phyloP scores from a whole-genome alignment of 2,888 invertebrate species.

The Phyllotreta cruciferae region DNA sequence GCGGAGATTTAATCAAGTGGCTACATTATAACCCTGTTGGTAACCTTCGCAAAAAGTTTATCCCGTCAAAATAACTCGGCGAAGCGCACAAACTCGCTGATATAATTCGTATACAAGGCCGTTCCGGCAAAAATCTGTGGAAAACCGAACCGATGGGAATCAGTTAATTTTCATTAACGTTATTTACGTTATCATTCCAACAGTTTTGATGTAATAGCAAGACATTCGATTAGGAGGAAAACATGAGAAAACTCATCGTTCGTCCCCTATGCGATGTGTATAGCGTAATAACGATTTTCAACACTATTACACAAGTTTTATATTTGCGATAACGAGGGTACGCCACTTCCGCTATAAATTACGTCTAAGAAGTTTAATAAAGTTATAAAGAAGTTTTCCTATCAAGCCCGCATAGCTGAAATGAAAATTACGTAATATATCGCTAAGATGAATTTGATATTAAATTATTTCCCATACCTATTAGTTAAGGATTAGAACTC shows the following conservation, averaged over 20 bases:
- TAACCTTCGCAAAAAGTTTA: slow-evolving; percentile 29
- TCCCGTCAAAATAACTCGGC: slow-evolving; percentile 35
- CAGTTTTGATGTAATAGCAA: no score
- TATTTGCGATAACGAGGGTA: slow-evolving; percentile 26
- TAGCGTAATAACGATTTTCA: slow-evolving; percentile 16
- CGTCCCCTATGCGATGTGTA: not conserved
- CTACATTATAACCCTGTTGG: slow-evolving; percentile 33
- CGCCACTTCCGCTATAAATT: slow-evolving; percentile 24
- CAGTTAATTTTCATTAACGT: not conserved
- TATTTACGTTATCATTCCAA: not conserved
- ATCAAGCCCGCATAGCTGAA: slow-evolving; percentile 11
- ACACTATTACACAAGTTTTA: slow-evolving; percentile 28
- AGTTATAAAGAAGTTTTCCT: slow-evolving; percentile 23
- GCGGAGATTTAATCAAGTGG: slow-evolving; percentile 44
- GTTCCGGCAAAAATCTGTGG: not conserved
- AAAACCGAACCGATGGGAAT: not conserved
- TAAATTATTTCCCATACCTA: slow-evolving; percentile 5
- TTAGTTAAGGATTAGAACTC: no score
- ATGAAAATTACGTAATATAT: slow-evolving; percentile 15
- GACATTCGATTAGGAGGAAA: no score
- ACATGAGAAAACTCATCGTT: no score
- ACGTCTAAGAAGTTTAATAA: slow-evolving; percentile 19
- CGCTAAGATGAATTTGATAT: slow-evolving; percentile 2
- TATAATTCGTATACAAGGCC: not conserved
- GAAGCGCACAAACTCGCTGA: not conserved